phyloP scores from a whole-genome alignment of 2,113 vertebrate species.

The Arvicanthis niloticus region DNA sequence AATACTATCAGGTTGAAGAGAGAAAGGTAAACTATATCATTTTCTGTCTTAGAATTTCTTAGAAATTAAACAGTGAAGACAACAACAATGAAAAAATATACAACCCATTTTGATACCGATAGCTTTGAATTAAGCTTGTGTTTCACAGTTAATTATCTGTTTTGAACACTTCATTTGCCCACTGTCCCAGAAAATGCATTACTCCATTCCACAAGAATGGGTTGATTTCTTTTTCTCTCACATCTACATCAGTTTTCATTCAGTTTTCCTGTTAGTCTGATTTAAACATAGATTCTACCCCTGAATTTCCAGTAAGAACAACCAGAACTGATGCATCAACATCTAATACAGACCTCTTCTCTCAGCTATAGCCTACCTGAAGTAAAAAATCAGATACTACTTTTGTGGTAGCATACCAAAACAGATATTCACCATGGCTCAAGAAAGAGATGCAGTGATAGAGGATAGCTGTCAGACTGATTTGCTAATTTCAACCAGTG shows the following conservation, averaged over 20 bases:
- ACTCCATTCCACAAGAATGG: not conserved
- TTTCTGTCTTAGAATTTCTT: not conserved
- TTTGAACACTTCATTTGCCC: not conserved
- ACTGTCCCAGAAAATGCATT: not conserved
- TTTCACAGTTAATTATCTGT: not conserved
- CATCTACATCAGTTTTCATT: not conserved
- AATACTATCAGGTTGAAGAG: not conserved
- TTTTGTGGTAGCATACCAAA: not conserved
- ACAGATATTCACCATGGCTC: not conserved
- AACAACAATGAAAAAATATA: too few relatives aligned
- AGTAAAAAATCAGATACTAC: slow-evolving; percentile 6
- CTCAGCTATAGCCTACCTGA: not conserved
- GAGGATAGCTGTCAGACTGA: not conserved
- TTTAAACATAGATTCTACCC: slow-evolving; percentile 56
- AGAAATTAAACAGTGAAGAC: not conserved
- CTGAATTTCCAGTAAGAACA: slow-evolving; percentile 37
- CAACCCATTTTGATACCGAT: not conserved
- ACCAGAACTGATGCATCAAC: slow-evolving; percentile 10
- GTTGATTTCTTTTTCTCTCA: slow-evolving; percentile 9
- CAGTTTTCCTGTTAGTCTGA: slow-evolving; percentile 47
- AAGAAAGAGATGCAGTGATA: not conserved
- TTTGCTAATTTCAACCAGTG: not conserved
- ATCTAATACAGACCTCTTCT: slow-evolving; percentile 2
- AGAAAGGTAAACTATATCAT: not conserved
- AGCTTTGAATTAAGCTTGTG: not conserved